Conservation (phyloP, 92 coral and sea anemone species). For the Zoanthus gigantus region DNA sequence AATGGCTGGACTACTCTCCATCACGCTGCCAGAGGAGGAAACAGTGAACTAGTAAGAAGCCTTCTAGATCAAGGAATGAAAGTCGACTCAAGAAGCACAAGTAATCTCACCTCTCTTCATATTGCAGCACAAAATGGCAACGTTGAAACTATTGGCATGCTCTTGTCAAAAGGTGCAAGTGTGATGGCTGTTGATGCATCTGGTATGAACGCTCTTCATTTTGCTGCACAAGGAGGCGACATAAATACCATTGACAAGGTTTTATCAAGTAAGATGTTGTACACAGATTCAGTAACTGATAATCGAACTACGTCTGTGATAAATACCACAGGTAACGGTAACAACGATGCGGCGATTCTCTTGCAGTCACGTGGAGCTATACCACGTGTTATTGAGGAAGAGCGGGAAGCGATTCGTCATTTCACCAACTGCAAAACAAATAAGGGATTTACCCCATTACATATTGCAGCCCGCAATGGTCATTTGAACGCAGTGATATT, state of each 20-base stretch:
- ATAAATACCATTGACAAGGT: slow-evolving; percentile 63
- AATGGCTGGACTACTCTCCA: slow-evolving; percentile 32
- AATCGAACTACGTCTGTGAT: neutral
- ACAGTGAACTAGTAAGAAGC: neutral
- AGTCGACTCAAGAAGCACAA: slow-evolving; percentile 18
- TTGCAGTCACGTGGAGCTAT: no score
- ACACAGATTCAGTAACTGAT: slow-evolving; percentile 51
- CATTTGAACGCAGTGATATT: slow-evolving; percentile 65
- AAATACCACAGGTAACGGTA: neutral
- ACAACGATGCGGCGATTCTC: neutral
- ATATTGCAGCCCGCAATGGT: slow-evolving; percentile 70
- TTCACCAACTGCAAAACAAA: slow-evolving; percentile 31
- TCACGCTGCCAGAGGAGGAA: slow-evolving; percentile 39
- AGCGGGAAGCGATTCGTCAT: neutral
- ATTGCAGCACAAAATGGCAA: slow-evolving; percentile 80
- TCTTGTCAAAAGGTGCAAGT: slow-evolving; percentile 76
- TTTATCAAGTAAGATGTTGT: slow-evolving; percentile 51
- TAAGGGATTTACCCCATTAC: slow-evolving; percentile 80
- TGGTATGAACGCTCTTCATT: slow-evolving; percentile 79
- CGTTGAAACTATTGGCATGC: slow-evolving; percentile 67
- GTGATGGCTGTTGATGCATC: slow-evolving; percentile 72
- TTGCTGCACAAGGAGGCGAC: slow-evolving; percentile 80
- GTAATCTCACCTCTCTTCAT: slow-evolving; percentile 63
- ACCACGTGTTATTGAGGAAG: neutral
- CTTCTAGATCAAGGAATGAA: slow-evolving; percentile 8